Percentiles rank a stretch among this genome's conserved stretches.
Evolutionary conservation across 2,797 vertebrate species (phyloP).

Genomic region (Cygnus olor): DNA sequence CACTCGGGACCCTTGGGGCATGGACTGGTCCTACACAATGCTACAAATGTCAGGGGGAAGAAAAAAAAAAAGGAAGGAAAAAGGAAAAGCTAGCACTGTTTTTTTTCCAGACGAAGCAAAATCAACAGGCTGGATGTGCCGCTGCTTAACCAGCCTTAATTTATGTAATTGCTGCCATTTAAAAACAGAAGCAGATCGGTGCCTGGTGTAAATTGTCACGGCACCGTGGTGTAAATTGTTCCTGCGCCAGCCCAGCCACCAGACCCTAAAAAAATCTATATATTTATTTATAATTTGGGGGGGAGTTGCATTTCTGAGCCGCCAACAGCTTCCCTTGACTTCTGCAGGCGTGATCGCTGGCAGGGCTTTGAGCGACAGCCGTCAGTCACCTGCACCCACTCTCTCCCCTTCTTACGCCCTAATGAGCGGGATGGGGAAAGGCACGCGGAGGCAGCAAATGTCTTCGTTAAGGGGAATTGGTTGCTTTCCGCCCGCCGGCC

Average conservation of each 20-base stretch:
- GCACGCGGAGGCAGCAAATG: conserved; percentile 52
- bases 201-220: background rate
- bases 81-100: background rate
- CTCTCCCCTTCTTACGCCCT: no score
- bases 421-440: background rate
- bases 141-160: conserved; percentile 25
- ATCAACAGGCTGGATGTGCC: conserved; percentile 31
- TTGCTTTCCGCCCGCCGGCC: conserved; percentile 77
- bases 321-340: background rate
- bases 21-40: background rate
- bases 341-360: background rate
- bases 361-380: background rate
- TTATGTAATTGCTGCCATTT: conserved; percentile 42
- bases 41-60: background rate
- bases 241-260: background rate
- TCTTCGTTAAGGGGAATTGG: conserved; percentile 89
- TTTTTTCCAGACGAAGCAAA: background rate
- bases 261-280: no score
- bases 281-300: background rate
- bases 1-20: background rate
- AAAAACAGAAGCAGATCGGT: background rate
- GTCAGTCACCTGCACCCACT: background rate
- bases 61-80: background rate
- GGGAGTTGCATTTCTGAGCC: background rate
- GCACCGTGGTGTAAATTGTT: background rate